Conservation (phyloP, 2,888 invertebrate genomes). For the Heliconius sara region DNA sequence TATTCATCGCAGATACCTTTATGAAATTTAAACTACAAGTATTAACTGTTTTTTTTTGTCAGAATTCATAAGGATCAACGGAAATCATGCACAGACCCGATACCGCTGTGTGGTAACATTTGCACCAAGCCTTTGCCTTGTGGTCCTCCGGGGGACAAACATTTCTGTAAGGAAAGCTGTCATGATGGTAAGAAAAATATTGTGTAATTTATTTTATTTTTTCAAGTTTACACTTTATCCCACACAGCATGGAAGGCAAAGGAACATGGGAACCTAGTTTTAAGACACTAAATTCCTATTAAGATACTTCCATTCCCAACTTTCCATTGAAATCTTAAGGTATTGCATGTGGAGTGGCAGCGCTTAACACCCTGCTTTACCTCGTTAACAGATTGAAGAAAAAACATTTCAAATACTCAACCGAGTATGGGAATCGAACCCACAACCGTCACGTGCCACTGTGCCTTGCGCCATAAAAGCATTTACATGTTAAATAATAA, state of each 20-base stretch:
- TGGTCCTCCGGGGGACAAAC: conserved; percentile 86
- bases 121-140: conserved; percentile 87
- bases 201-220: neutral
- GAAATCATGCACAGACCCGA: conserved; percentile 89
- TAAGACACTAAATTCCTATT: neutral
- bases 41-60: conserved; percentile 15
- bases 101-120: conserved; percentile 90
- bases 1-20: too few relatives aligned
- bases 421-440: neutral
- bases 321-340: neutral
- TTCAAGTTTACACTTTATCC: neutral
- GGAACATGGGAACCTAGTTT: neutral
- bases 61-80: conserved; percentile 78
- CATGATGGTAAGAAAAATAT: conserved; percentile 78
- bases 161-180: conserved; percentile 87
- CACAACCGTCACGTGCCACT: neutral
- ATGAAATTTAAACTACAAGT: too few relatives aligned
- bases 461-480: neutral
- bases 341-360: neutral
- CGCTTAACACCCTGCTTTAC: neutral
- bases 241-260: neutral
- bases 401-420: neutral
- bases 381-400: neutral
- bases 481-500: neutral
- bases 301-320: neutral